These are phyloP conservation scores for Drosophila anceps DNA, from an alignment of 2,888 invertebrate genomes.

Conservation along the genomic window DNA sequence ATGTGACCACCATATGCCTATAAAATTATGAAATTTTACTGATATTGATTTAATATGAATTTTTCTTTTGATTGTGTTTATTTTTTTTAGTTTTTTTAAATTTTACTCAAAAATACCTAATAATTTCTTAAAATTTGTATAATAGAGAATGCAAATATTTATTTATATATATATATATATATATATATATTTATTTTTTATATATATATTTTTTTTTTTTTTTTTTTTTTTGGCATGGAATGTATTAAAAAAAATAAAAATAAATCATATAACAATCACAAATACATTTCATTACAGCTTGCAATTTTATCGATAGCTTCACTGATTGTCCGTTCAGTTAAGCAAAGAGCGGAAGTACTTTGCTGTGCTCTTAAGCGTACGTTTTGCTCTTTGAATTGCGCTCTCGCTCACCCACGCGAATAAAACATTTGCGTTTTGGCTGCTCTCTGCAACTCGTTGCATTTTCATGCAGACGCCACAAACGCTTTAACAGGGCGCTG, in stretches of 20 bases:
- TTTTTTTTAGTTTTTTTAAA: neutral
- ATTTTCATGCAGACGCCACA: slow-evolving; percentile 17
- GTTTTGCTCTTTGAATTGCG: slow-evolving; percentile 29
- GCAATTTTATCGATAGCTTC: slow-evolving; percentile 38
- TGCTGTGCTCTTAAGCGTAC: slow-evolving; percentile 31
- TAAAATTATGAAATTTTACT: neutral
- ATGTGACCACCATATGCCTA: neutral
- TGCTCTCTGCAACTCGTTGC: slow-evolving; percentile 44
- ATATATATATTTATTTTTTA: no score
- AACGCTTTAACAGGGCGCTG: slow-evolving; percentile 17
- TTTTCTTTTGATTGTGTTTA: neutral
- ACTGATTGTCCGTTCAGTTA: slow-evolving; percentile 41
- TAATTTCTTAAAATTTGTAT: no score
- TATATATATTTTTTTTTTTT: neutral
- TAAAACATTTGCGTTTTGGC: slow-evolving; percentile 1
- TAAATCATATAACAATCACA: neutral
- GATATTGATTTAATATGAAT: neutral
- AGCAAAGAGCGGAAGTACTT: slow-evolving; percentile 39
- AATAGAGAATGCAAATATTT: no score
- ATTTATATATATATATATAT: no score
- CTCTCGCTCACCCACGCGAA: slow-evolving; percentile 44
- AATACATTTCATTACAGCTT: slow-evolving; percentile 2
- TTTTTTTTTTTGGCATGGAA: no score
- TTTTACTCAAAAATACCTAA: neutral
- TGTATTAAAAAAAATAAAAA: neutral